Evolutionary conservation across 2,888 invertebrate genomes (phyloP), one percentile per base, ranked within the genome.

Genomic region (Mylabris sibirica): DNA sequence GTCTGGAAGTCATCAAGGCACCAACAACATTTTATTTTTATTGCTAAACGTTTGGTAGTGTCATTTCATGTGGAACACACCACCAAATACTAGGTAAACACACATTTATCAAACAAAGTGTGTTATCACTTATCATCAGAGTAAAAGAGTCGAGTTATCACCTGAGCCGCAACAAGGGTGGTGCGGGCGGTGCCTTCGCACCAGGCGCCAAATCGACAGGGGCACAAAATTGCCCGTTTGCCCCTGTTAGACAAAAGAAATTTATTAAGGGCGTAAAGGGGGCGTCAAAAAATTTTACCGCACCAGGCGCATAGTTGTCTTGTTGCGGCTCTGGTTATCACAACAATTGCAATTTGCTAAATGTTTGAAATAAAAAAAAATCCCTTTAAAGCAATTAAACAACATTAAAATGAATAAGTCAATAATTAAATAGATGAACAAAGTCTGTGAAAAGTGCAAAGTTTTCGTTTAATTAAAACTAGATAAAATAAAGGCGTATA

Each of bases 1-100:
- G 41, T 62, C 62, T 62, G 62, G 62, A 62, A 62, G 62, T 38
- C 62, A 62, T 62, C 62, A 62, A 38, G 35, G 41, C 35, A 14
- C 14, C 24, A 62, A 41, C 41, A 24, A 17, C 62, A 20, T 41
- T 62, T 62, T 35, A 62, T 62, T 62, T 62, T 62, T 62, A 62
- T 61, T 22, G 34, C 61, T 4, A 53, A 44, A 53, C 53, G 53
- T 53, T 53, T 53, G 53, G 20, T 57, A 17, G 44, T n/a, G 24
- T 26, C 26, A 26, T 57, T 57, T n/a, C 57, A 26, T 57, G 24
- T 4, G n/a, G 26, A 57, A 57, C 57, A 20, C 2, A 9, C 20
- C 49, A 22, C 9, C 57, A 57, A 12, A 57, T 9, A 49, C 44
- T 9, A 57, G 57, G 57, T 57, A 57, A 26, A 57, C 8, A n/a